Evolutionary conservation across 2,797 vertebrate genomes (phyloP).

Genomic region (Dipus sagitta): DNA sequence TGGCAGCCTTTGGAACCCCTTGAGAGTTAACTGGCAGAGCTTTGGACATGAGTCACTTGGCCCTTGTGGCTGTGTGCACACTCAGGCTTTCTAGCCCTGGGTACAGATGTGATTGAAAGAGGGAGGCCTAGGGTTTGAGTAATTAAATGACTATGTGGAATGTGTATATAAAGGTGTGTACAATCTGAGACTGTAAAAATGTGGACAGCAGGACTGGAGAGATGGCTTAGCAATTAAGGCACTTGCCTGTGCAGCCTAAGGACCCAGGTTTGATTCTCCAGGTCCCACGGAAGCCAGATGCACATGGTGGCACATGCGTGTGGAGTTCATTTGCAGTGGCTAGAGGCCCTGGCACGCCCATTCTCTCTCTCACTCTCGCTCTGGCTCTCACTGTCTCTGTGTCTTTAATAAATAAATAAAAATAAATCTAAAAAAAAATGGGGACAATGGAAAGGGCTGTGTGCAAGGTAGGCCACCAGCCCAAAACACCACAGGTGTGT

Average conservation of each 20-base stretch:
- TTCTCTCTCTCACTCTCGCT: too few relatives aligned
- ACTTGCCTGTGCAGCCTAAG: too few relatives aligned
- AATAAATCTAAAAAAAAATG: neutral
- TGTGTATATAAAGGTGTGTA: constrained; percentile 15
- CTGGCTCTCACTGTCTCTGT: too few relatives aligned
- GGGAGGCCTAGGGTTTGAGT: neutral
- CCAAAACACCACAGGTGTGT: neutral
- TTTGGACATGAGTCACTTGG: neutral
- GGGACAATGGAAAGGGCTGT: neutral
- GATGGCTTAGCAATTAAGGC: too few relatives aligned
- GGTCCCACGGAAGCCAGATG: too few relatives aligned
- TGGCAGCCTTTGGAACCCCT: neutral
- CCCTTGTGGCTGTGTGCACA: neutral
- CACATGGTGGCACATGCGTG: too few relatives aligned
- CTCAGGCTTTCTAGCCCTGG: neutral
- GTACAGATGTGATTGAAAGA: constrained; percentile 2
- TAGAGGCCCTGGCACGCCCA: too few relatives aligned
- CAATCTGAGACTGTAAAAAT: constrained; percentile 35
- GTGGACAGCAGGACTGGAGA: too few relatives aligned
- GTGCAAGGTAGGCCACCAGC: neutral
- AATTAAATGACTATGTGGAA: neutral
- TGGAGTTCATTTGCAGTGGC: too few relatives aligned
- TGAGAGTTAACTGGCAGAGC: neutral
- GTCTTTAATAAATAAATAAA: too few relatives aligned
- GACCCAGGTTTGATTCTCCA: too few relatives aligned